phyloP scores from a whole-genome alignment of 2,797 vertebrate species.

The Salarias fasciatus region DNA sequence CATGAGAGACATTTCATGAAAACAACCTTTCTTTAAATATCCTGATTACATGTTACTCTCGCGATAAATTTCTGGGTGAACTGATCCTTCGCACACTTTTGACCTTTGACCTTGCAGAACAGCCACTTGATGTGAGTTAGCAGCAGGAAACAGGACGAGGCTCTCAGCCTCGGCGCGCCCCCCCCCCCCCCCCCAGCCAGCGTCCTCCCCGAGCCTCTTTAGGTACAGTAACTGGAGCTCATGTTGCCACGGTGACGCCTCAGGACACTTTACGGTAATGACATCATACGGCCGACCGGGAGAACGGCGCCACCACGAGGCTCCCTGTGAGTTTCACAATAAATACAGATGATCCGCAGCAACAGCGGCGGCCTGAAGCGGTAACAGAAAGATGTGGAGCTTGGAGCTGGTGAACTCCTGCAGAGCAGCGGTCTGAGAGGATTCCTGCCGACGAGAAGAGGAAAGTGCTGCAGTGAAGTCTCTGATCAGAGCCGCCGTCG shows the following conservation, averaged over 20 bases:
- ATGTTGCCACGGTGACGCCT: constrained; percentile 6
- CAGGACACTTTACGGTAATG: not conserved
- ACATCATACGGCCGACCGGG: constrained; percentile 23
- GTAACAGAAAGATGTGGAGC: constrained; percentile 27
- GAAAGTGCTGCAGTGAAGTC: constrained; percentile 19
- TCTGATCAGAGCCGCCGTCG: constrained; percentile 6
- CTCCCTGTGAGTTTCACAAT: not conserved
- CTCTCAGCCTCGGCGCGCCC: too few relatives aligned
- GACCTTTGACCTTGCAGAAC: not conserved
- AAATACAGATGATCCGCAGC: not conserved
- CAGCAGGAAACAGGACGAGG: too few relatives aligned
- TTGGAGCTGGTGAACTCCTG: constrained; percentile 2
- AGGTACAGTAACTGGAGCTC: constrained; percentile 10
- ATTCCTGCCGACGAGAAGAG: constrained; percentile 5
- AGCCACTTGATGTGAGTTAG: too few relatives aligned
- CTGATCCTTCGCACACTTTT: not conserved
- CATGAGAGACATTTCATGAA: too few relatives aligned
- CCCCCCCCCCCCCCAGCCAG: too few relatives aligned
- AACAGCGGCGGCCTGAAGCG: constrained; percentile 11
- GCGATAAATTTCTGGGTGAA: too few relatives aligned
- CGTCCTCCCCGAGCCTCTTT: too few relatives aligned
- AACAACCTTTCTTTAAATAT: too few relatives aligned
- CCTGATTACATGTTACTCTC: too few relatives aligned
- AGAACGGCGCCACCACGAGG: not conserved
- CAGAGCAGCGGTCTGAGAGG: constrained; percentile 17